Evolutionary conservation across 1,140 invertebrate genomes (phyloP).

Genomic region (Acromyrmex echinatior): DNA sequence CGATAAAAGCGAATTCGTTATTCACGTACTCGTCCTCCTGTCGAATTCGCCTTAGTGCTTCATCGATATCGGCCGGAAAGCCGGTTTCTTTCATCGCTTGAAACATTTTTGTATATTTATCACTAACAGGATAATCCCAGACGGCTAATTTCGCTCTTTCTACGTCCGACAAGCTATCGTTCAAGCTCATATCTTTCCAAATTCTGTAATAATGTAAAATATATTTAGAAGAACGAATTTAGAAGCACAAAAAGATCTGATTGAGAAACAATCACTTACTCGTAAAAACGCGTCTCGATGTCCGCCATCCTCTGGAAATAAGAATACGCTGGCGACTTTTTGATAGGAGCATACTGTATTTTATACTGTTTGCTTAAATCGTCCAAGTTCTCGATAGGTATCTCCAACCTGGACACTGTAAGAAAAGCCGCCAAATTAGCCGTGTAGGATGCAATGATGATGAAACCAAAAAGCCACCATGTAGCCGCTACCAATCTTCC

Average conservation of each 20-base stretch:
- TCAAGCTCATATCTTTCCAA: constrained; percentile 99
- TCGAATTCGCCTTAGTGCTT: constrained; percentile 93
- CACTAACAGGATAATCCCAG: constrained; percentile 99
- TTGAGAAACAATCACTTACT: constrained; percentile 88
- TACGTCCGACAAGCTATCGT: constrained; percentile 95
- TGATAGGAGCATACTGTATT: constrained; percentile 96
- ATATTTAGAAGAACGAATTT: background rate
- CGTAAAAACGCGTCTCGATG: constrained; percentile 98
- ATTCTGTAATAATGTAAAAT: constrained; percentile 89
- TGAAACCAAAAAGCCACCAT: constrained; percentile 99
- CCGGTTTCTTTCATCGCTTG: constrained; percentile 97
- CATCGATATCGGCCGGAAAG: constrained; percentile 92
- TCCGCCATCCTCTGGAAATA: constrained; percentile 98
- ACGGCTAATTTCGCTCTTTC: constrained; percentile 97
- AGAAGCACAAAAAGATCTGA: background rate
- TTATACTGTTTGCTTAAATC: constrained; percentile 98
- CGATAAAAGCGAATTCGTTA: constrained; percentile 97
- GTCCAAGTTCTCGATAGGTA: constrained; percentile 96
- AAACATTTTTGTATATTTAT: constrained; percentile 99
- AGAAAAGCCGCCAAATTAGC: constrained; percentile 98
- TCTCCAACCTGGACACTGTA: constrained; percentile 96
- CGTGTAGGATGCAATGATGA: constrained; percentile 99
- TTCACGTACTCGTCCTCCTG: constrained; percentile 87
- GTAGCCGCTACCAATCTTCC: constrained; percentile 97
- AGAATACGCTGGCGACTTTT: constrained; percentile 94